Evolutionary conservation across 2,113 vertebrate species (phyloP).

Genomic region (Gymnogyps californianus): DNA sequence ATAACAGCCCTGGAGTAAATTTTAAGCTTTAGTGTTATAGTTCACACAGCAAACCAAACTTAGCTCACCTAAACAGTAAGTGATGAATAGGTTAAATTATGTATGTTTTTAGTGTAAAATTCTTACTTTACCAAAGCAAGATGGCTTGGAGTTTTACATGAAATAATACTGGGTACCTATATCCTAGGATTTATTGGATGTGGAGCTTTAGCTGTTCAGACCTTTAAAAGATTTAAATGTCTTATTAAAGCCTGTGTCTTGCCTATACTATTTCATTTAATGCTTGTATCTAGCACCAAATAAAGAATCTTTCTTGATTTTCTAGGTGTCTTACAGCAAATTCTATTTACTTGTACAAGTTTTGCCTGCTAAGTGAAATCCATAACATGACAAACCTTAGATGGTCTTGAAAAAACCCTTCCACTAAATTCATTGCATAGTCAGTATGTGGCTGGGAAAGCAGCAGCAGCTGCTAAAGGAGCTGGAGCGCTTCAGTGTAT

Average conservation of each 20-base stretch:
- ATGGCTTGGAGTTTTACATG: neutral
- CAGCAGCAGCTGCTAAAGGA: neutral
- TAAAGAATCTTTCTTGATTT: conserved; percentile 37
- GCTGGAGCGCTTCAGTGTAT: too few relatives aligned
- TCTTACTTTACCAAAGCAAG: conserved; percentile 6
- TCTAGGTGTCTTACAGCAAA: neutral
- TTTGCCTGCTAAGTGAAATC: neutral
- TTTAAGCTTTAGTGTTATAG: neutral
- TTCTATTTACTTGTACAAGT: neutral
- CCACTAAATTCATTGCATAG: neutral
- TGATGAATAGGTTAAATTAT: neutral
- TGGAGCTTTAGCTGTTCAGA: neutral
- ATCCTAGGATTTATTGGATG: neutral
- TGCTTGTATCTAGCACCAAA: conserved; percentile 43
- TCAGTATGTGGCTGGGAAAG: too few relatives aligned
- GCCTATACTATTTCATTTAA: conserved; percentile 3
- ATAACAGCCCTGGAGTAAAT: neutral
- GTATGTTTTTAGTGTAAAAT: neutral
- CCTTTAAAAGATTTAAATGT: neutral
- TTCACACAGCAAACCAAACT: neutral
- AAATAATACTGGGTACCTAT: neutral
- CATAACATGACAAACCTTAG: neutral
- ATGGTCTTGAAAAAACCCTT: neutral
- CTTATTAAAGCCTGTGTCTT: conserved; percentile 30
- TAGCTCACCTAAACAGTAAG: neutral